These are phyloP conservation scores for Drosophila nebulosa DNA, from an alignment of 1,140 invertebrate species.

Conservation along the genomic window DNA sequence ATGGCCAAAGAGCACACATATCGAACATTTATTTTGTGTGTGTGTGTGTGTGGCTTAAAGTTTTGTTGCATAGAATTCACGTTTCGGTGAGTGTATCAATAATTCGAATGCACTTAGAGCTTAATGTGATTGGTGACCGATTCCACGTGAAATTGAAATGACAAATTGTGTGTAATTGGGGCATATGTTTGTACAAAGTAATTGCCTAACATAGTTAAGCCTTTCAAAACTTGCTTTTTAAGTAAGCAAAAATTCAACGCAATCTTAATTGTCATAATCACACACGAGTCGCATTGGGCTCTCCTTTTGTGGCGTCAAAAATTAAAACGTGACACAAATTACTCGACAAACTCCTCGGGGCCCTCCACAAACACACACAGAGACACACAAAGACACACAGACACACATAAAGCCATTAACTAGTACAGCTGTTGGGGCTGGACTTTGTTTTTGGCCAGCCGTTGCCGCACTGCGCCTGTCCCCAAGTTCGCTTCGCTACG, in stretches of 20 bases:
- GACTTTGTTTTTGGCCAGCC: slow-evolving; percentile 13
- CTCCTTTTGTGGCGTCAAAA: slow-evolving; percentile 69
- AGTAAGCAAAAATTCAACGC: slow-evolving; percentile 33
- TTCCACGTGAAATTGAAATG: slow-evolving; percentile 29
- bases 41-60: neutral
- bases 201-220: slow-evolving; percentile 32
- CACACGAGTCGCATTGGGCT: slow-evolving; percentile 21
- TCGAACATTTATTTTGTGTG: neutral
- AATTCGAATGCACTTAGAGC: slow-evolving; percentile 19
- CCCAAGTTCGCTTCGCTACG: slow-evolving; percentile 30
- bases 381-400: neutral
- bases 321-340: slow-evolving; percentile 78
- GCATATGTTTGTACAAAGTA: neutral
- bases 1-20: neutral
- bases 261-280: slow-evolving; percentile 72
- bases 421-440: slow-evolving; percentile 22
- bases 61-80: slow-evolving; percentile 7
- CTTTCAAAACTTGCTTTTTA: slow-evolving; percentile 27
- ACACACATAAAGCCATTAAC: slow-evolving; percentile 49
- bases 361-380: slow-evolving; percentile 10
- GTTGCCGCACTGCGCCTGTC: slow-evolving; percentile 64
- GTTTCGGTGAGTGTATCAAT: slow-evolving; percentile 6
- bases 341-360: slow-evolving; percentile 39
- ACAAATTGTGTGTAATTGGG: slow-evolving; percentile 25
- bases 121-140: slow-evolving; percentile 36